Evolutionary conservation across 2,888 invertebrate species (phyloP), one percentile per base, ranked within the genome.

Genomic region (Agonopterix heracliana): DNA sequence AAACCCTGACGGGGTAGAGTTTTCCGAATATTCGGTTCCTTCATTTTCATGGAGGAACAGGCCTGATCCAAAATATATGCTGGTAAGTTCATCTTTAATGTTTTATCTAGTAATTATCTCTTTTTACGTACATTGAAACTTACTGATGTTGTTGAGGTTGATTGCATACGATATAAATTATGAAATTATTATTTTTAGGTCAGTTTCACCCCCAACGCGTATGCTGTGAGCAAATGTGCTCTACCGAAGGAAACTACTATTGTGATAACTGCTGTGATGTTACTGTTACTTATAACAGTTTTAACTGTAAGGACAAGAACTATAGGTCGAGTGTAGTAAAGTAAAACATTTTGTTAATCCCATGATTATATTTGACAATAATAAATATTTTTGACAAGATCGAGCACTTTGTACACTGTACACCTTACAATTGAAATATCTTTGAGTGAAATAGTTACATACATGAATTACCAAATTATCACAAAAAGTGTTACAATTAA

Each of bases 11-110:
- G 40, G 49, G 73, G 35, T 86, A 61, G 56, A 91, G 89, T 74
- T 92, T 58, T 81, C 90, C 43, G 95, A 96, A 79, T 91, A 93
- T 61, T 98, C 98, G 0, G 91, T 98, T 34, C 93, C 98, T 1
- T 98, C 98, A 4, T 99, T 98, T 71, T 98, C 95, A 70, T 99
- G 99, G 98, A 90, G 99, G 53, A 98, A 99, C 79, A 96, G 95
- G 70, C 91, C 94, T 53, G 94, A 95, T 82, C 98, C 98, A 0
- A 95, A 95, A 63, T 97, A 95, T 81, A 90, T 96, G 71, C 78
- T 98, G 91, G 98, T 98, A 83, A 89, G 89, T 43, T 34, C 26
- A 26, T 26, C 5, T n/a, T n/a, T n/a, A n/a, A n/a, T n/a, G n/a
- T n/a, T n/a, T n/a, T n/a, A n/a, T n/a, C n/a, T n/a, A n/a, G n/a